Conservation (phyloP, 2,888 invertebrate genomes). For the Pristionchus fissidentatus region DNA sequence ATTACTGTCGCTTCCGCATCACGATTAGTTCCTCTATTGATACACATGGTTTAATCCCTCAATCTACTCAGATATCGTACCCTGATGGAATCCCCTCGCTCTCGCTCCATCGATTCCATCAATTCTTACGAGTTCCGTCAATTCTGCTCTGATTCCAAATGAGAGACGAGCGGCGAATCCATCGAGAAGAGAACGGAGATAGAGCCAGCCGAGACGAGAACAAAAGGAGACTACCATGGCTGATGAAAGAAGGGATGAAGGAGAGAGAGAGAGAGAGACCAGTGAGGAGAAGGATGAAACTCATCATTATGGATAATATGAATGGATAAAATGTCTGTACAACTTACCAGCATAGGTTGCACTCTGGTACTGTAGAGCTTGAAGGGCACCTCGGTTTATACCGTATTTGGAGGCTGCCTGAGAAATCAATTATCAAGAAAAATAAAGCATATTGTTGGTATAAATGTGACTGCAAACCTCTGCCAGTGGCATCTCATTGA, state of each 20-base stretch:
- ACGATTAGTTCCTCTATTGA: neutral
- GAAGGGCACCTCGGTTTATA: slow-evolving; percentile 90
- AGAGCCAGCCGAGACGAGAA: slow-evolving; percentile 90
- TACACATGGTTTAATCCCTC: neutral
- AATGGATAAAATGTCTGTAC: neutral
- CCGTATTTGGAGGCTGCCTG: slow-evolving; percentile 84
- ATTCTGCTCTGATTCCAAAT: slow-evolving; percentile 88
- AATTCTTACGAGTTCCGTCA: slow-evolving; percentile 90
- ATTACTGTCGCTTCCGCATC: neutral
- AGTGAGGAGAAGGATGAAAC: too few relatives aligned
- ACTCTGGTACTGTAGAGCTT: slow-evolving; percentile 92
- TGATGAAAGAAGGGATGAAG: slow-evolving; percentile 75
- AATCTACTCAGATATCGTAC: neutral
- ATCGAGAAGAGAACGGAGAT: slow-evolving; percentile 88
- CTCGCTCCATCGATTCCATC: slow-evolving; percentile 69
- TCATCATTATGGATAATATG: neutral
- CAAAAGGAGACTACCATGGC: slow-evolving; percentile 98
- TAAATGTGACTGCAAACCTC: slow-evolving; percentile 77
- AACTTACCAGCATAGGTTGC: slow-evolving; percentile 90
- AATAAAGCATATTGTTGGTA: neutral
- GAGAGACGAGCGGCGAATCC: slow-evolving; percentile 94
- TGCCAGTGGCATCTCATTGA: slow-evolving; percentile 88
- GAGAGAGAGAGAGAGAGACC: neutral
- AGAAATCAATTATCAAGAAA: neutral
- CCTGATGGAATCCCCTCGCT: slow-evolving; percentile 48